phyloP scores from a whole-genome alignment of 1,140 invertebrate genomes.

The Tetramorium parvispinum region DNA sequence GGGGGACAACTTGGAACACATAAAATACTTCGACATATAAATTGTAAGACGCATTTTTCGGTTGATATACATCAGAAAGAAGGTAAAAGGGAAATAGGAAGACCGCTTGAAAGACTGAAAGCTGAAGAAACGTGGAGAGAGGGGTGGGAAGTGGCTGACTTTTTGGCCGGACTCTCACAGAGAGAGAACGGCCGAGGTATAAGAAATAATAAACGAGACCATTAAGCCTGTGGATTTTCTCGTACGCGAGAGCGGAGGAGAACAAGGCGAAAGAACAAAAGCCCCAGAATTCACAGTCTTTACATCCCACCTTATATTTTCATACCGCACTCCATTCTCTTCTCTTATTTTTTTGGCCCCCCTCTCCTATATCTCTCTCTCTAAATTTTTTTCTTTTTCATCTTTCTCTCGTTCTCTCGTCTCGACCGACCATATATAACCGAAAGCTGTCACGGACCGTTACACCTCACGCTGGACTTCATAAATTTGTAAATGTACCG shows the following conservation, averaged over 20 bases:
- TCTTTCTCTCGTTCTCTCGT: neutral
- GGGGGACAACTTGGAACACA: neutral
- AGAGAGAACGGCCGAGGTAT: conserved; percentile 70
- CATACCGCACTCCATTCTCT: conserved; percentile 56
- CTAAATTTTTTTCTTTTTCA: neutral
- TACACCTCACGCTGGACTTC: conserved; percentile 49
- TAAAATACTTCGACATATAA: conserved; percentile 35
- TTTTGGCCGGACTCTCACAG: conserved; percentile 65
- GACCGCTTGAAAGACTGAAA: conserved; percentile 47
- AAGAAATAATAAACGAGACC: conserved; percentile 80
- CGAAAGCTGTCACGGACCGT: neutral
- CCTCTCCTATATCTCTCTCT: neutral
- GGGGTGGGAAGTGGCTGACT: conserved; percentile 69
- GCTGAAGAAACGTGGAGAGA: conserved; percentile 55
- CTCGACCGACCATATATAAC: neutral
- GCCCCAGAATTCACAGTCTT: conserved; percentile 74
- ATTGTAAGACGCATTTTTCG: neutral
- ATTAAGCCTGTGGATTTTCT: conserved; percentile 78
- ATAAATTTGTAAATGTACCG: conserved; percentile 67
- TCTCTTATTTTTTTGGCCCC: conserved; percentile 15
- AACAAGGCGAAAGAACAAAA: conserved; percentile 75
- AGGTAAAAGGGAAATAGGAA: neutral
- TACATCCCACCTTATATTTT: conserved; percentile 76
- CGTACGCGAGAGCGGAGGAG: conserved; percentile 65
- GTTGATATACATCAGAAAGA: conserved; percentile 52